phyloP scores from a whole-genome alignment of 1,140 invertebrate genomes.

The Platorchestia sp. region DNA sequence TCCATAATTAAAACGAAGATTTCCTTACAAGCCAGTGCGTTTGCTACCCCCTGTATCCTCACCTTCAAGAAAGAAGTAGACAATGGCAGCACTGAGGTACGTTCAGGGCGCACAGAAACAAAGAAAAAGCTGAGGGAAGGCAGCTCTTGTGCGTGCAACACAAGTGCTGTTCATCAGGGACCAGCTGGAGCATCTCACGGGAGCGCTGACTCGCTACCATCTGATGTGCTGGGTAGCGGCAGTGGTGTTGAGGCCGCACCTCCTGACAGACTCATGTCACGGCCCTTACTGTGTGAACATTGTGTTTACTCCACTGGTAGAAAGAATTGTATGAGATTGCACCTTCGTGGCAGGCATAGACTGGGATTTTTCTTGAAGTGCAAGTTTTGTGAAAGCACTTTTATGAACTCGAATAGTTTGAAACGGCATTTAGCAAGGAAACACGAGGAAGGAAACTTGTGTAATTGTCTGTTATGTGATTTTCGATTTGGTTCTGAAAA shows the following conservation, averaged over 20 bases:
- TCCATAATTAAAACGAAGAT: not conserved
- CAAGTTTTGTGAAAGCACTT: no score
- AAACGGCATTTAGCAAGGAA: no score
- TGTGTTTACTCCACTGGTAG: not conserved
- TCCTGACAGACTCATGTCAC: not conserved
- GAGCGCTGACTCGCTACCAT: not conserved
- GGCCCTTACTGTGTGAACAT: not conserved
- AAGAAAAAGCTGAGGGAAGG: not conserved
- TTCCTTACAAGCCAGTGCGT: not conserved
- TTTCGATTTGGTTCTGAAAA: no score
- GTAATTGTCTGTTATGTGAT: no score
- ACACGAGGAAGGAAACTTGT: no score
- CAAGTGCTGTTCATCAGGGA: not conserved
- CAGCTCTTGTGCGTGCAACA: not conserved
- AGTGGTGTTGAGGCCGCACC: not conserved
- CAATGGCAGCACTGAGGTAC: not conserved
- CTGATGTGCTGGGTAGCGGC: not conserved
- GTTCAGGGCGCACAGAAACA: not conserved
- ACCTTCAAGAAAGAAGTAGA: not conserved
- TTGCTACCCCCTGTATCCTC: not conserved
- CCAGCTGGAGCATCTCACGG: not conserved
- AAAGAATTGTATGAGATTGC: not conserved
- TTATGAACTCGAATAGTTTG: no score
- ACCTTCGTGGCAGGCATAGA: not conserved
- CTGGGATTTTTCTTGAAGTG: not conserved